These are phyloP conservation scores for Gobius niger DNA, from an alignment of 2,113 vertebrate species.

Conservation along the genomic window DNA sequence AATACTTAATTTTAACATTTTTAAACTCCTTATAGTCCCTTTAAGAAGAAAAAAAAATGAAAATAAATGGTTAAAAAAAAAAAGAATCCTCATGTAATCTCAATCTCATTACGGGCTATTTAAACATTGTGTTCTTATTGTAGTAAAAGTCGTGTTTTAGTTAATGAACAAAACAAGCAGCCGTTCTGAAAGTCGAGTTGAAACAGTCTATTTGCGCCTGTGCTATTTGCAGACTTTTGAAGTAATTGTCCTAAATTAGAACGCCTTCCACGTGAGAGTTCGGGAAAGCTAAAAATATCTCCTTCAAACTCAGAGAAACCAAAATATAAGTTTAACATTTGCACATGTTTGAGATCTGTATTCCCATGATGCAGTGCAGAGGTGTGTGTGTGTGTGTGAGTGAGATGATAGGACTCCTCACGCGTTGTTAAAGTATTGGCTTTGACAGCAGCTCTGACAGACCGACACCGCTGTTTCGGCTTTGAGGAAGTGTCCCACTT, in stretches of 20 bases:
- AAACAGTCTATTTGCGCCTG: neutral
- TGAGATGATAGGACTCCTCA: conserved; percentile 26
- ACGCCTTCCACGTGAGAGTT: neutral
- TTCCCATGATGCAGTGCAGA: too few species aligned
- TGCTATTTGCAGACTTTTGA: neutral
- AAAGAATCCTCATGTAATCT: too few species aligned
- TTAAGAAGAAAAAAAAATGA: too few species aligned
- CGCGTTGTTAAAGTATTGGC: conserved; percentile 21
- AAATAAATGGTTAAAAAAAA: too few species aligned
- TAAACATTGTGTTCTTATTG: too few species aligned
- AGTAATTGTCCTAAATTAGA: neutral
- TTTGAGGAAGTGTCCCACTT: conserved; percentile 60
- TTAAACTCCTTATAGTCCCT: too few species aligned
- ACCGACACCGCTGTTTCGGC: conserved; percentile 29
- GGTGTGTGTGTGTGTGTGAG: neutral
- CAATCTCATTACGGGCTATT: too few species aligned
- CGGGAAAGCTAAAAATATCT: neutral
- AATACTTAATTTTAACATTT: too few species aligned
- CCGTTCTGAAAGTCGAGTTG: neutral
- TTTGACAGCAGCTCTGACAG: conserved; percentile 48
- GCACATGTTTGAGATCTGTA: too few species aligned
- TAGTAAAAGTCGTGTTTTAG: too few species aligned
- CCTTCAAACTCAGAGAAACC: neutral
- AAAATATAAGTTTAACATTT: neutral
- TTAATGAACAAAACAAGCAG: too few species aligned